Evolutionary conservation across 2,113 vertebrate genomes (phyloP), one percentile per base, ranked within the genome.

Genomic region (Trogon surrucura): DNA sequence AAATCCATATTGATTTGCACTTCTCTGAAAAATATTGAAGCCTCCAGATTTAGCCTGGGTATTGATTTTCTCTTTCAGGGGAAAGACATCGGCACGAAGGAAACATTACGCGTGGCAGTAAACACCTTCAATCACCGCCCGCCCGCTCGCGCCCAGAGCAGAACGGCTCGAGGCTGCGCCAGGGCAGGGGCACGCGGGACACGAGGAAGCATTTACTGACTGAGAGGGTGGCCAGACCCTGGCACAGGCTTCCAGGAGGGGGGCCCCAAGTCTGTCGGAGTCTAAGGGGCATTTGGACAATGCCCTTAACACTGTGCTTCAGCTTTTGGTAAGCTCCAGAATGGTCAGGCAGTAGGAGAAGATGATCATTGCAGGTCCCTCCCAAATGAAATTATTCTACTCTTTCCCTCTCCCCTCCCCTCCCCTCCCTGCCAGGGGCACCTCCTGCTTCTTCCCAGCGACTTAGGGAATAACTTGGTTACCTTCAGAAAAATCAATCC

Each of bases 1-100:
- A 96, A 93, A 97, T 96, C 88, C 90, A 88, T 94, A 96, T 97
- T 88, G 96, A 97, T 97, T 95, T 93, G 75, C 85, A 80, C 91
- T 91, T 94, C 79, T 88, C 90, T 48, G 91, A 96, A 91, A 95
- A 96, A 96, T 88, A 95, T 86, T 80, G 94, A 94, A 78, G 91
- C 79, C 94, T 94, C 91, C 75, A 47, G 88, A 88, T 91, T 94
- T 94, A 93, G 95, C 88, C 79, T 16, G 85, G 36, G 47, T 93
- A 97, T 97, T 36, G 96, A 97, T 97, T 95, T 96, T 90, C 91
- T 83, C 94, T 93, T 85, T 85, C 91, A 93, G 88, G 85, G 91
- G 56, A 94, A 87, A 95, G 95, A 80, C 93, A 57, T n/a, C 0
- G 81, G 89, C 85, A 30, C 29, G 27, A 80, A 93, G 88, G 91